Conservation (phyloP, 2,888 invertebrate species). For the Scaptomyza reducta region DNA sequence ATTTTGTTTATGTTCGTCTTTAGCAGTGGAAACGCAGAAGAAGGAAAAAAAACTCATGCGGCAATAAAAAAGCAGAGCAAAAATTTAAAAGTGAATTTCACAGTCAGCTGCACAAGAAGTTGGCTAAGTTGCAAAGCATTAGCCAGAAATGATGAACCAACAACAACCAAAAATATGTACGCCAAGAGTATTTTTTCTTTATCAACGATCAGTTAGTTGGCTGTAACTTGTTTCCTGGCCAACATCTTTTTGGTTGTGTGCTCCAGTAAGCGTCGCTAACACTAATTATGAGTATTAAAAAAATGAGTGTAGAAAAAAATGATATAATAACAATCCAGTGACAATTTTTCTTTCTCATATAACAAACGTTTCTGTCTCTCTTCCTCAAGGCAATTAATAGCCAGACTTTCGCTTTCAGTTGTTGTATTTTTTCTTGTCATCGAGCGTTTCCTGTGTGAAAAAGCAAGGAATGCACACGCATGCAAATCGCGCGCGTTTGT, state of each 20-base stretch:
- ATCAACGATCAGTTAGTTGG: constrained; percentile 27
- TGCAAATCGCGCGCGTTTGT: constrained; percentile 33
- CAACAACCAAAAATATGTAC: constrained; percentile 27
- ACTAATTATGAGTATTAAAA: constrained; percentile 57
- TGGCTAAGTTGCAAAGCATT: constrained; percentile 54
- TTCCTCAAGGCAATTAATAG: constrained; percentile 23
- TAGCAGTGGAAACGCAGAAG: background rate
- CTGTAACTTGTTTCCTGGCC: constrained; percentile 60
- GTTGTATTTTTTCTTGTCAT: constrained; percentile 17
- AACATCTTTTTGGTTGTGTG: constrained; percentile 39
- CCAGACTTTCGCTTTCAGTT: constrained; percentile 55
- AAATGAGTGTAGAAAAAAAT: constrained; percentile 36
- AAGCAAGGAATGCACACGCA: constrained; percentile 47
- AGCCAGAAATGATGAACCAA: constrained; percentile 40
- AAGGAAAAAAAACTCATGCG: background rate
- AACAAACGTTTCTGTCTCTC: constrained; percentile 11
- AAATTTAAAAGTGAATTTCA: constrained; percentile 62
- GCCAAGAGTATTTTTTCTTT: constrained; percentile 26
- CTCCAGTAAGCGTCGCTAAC: constrained; percentile 57
- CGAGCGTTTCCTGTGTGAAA: constrained; percentile 62
- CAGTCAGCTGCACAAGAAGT: constrained; percentile 63
- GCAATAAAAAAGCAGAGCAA: constrained; percentile 19
- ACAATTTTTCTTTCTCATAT: constrained; percentile 48
- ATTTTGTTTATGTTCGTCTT: constrained; percentile 25
- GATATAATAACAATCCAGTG: constrained; percentile 54